Evolutionary conservation across 2,888 invertebrate species (phyloP).

Genomic region (Mechanitis messenoides): DNA sequence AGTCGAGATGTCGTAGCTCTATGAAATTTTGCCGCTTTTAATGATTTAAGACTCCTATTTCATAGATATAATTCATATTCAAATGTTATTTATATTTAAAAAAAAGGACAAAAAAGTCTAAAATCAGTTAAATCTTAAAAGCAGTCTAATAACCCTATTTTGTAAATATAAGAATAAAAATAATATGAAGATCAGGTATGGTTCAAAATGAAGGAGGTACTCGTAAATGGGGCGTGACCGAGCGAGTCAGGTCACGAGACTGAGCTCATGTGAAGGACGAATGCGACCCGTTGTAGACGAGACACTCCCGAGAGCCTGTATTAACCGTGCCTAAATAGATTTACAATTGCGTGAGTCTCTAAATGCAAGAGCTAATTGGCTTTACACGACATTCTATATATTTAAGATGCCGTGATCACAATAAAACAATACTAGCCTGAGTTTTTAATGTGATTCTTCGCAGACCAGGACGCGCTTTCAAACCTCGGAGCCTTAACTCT

Average conservation of each 20-base stretch:
- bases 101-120: neutral
- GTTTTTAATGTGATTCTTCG: too few relatives aligned
- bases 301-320: slow-evolving; percentile 18
- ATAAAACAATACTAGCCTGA: too few relatives aligned
- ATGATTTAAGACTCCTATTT: too few relatives aligned
- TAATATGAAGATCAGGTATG: slow-evolving; percentile 35
- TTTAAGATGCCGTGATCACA: too few relatives aligned
- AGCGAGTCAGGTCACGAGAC: slow-evolving; percentile 57
- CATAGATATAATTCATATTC: too few relatives aligned
- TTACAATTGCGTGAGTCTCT: slow-evolving; percentile 14
- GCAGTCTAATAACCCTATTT: neutral
- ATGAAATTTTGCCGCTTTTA: too few relatives aligned
- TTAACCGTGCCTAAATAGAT: slow-evolving; percentile 19
- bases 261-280: slow-evolving; percentile 29
- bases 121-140: neutral
- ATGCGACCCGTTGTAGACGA: slow-evolving; percentile 28
- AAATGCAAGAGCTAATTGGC: slow-evolving; percentile 7
- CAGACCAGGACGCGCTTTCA: too few relatives aligned
- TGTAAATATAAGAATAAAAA: neutral
- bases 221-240: slow-evolving; percentile 66
- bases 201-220: slow-evolving; percentile 21
- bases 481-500: too few relatives aligned
- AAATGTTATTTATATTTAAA: too few relatives aligned
- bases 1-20: too few relatives aligned
- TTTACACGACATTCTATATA: neutral